Evolutionary conservation across 2,888 invertebrate species (phyloP), one percentile per base, ranked within the genome.

Genomic region (Leucania comma): DNA sequence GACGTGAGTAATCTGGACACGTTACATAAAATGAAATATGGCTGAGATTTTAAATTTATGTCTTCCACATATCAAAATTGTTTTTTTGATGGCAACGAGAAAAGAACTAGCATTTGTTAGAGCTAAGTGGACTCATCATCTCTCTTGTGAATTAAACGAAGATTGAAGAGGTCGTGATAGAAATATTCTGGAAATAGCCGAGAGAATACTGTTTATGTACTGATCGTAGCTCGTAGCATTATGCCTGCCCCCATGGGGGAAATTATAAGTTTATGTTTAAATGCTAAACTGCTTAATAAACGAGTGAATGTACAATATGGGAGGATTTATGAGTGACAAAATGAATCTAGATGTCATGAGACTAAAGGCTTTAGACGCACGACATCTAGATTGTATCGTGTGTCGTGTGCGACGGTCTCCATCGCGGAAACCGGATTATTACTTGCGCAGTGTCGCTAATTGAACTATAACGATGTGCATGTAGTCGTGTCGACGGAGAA

Each of bases 1-100:
- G 75, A 75, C 59, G 75, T 75, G 26, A 77, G 48, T 22, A 17
- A 72, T 46, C 50, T 60, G 50, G 54, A 71, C 48, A 35, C 48
- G 42, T 46, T 17, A 22, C 20, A 50, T 56, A 35, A 56, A 54
- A 71, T 77, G 42, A 63, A 72, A 71, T 26, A 59, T 71, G 42
- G 32, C 26, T 24, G 29, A 53, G 57, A 59, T 46, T 76, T 50
- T 22, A 71, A 72, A 75, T 22, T 8, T 24, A 70, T 71, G 72
- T 17, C 50, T 54, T 35, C 42, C 35, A 63, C 54, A 78, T 63
- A 78, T 78, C 72, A 75, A 63, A 42, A 26, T 35, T 59, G 42
- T 78, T 78, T 78, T 63, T 32, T 35, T 59, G n/a, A 73, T 20
- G 54, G 59, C 10, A 22, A 38, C 53, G 48, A 57, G 53, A 35